These are phyloP conservation scores for Amphiura filiformis DNA, from an alignment of 35 echinoderm and acorn worm genomes.

Conservation along the genomic window DNA sequence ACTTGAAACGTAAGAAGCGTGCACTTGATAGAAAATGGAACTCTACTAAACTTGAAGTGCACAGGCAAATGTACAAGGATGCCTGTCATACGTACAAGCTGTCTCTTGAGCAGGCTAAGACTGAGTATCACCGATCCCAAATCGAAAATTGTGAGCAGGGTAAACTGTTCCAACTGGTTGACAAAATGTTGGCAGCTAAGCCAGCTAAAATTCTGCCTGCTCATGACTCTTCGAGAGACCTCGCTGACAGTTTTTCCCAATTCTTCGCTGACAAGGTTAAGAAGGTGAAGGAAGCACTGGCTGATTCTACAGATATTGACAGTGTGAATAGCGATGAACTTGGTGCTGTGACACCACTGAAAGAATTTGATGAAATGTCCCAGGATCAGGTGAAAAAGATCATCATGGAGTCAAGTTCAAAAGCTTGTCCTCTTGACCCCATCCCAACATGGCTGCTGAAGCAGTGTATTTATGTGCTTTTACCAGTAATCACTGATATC, in stretches of 20 bases:
- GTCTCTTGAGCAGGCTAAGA: constrained; percentile 7
- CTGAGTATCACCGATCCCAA: constrained; percentile 21
- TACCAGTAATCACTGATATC: constrained; percentile 46
- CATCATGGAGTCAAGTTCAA: constrained; percentile 27
- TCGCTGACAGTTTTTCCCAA: neutral
- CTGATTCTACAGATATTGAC: neutral
- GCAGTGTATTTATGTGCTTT: neutral
- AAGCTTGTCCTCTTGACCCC: constrained; percentile 42
- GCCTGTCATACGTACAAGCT: constrained; percentile 8
- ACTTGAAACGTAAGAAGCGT: constrained; percentile 9
- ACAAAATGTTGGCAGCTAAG: constrained; percentile 9
- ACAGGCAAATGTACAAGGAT: constrained; percentile 28
- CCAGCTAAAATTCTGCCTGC: neutral
- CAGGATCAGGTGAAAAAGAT: constrained; percentile 24
- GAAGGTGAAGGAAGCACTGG: neutral
- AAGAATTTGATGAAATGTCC: constrained; percentile 19
- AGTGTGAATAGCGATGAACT: neutral
- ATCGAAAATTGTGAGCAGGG: constrained; percentile 8
- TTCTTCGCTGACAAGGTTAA: neutral
- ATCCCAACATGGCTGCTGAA: constrained; percentile 60
- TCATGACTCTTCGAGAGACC: neutral
- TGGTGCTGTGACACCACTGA: neutral
- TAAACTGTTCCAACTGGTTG: neutral
- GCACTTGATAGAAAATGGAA: constrained; percentile 13
- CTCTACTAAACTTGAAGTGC: constrained; percentile 13